Evolutionary conservation across 2,888 invertebrate genomes (phyloP), one percentile per base, ranked within the genome.

Genomic region (Caenorhabditis doughertyi): DNA sequence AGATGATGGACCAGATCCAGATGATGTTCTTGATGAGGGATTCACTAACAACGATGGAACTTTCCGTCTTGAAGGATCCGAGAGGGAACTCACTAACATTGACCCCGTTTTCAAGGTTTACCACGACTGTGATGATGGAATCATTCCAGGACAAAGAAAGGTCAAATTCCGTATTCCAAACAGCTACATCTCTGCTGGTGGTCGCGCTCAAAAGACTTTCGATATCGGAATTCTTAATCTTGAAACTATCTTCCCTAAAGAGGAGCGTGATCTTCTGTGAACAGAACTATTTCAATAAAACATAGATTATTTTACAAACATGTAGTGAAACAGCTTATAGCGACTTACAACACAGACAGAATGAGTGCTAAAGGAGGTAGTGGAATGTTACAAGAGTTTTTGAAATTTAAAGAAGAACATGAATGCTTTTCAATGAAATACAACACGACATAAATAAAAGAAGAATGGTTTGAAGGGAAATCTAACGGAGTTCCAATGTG

Each of bases 171-270:
- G 85, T 32, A 85, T 89, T 49, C 88, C 89, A 62, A 70, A 76
- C 64, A 76, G 60, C 27, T 89, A 89, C 85, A 86, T 87, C 81
- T 79, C 84, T 16, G 65, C 85, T 25, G 88, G 87, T 21, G 85
- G 85, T 44, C 77, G 81, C 16, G 83, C 88, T 21, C 76, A 81
- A 67, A 84, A 83, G 67, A 72, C 79, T 16, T 88, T 89, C 72
- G 87, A 87, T 35, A 85, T 89, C 25, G 89, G 89, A 67, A 83
- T 85, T 16, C 81, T 90, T 23, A 90, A 90, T 77, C 81, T 90
- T 58, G 90, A 90, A 72, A 90, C 90, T 25, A 87, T 89, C 51
- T 90, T 90, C 86, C 88, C 88, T 35, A 84, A 85, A 42, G 90
- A 90, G 60, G 89, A 90, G 64, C 81, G 90, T 21, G 90, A 90